These are phyloP conservation scores for Mohoua ochrocephala DNA, from an alignment of 2,113 vertebrate genomes.

Conservation along the genomic window DNA sequence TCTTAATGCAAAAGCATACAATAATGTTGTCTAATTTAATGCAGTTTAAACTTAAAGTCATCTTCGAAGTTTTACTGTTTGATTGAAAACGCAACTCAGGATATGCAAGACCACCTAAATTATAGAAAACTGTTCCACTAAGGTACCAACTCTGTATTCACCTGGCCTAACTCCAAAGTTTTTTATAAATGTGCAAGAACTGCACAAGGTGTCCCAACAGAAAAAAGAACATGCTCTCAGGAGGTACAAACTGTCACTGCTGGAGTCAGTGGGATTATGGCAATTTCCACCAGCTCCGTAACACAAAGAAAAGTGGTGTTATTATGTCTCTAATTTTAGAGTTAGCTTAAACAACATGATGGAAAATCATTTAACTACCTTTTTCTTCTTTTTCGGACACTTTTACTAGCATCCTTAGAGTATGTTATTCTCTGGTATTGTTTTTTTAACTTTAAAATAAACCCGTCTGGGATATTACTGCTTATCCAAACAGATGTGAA, in stretches of 20 bases:
- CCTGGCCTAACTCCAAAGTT: background rate
- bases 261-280: background rate
- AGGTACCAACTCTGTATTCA: background rate
- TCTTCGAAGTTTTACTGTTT: background rate
- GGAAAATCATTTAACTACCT: background rate
- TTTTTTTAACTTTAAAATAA: background rate
- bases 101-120: background rate
- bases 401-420: background rate
- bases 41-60: background rate
- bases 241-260: background rate
- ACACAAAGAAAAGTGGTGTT: background rate
- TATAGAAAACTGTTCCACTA: background rate
- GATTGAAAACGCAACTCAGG: background rate
- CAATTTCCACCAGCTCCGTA: background rate
- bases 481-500: background rate
- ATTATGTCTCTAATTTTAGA: background rate
- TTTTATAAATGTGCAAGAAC: background rate
- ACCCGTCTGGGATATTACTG: background rate
- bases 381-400: background rate
- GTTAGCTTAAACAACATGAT: background rate
- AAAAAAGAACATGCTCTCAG: background rate
- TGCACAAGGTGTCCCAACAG: background rate
- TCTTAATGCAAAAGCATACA: background rate
- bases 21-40: background rate
- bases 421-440: fast-evolving